These are phyloP conservation scores for Brachionus plicatilis DNA, from an alignment of 1,140 invertebrate genomes.

Conservation along the genomic window DNA sequence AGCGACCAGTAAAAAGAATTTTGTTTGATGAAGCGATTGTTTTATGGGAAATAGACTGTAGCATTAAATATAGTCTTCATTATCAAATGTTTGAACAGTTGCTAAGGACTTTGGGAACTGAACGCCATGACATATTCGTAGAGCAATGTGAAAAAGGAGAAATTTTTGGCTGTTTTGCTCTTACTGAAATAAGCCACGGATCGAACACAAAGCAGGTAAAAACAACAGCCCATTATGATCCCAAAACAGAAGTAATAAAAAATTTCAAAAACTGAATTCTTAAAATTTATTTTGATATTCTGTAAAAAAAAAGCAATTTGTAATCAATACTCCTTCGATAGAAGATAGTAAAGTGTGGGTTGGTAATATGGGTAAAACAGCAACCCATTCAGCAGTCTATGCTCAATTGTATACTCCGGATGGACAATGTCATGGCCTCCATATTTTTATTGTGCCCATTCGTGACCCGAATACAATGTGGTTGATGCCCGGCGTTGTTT, in stretches of 20 bases:
- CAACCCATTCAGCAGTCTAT: slow-evolving; percentile 78
- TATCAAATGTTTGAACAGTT: slow-evolving; percentile 49
- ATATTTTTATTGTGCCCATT: slow-evolving; percentile 75
- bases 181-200: slow-evolving; percentile 88
- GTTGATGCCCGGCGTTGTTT: slow-evolving; percentile 68
- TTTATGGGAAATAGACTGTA: slow-evolving; percentile 66
- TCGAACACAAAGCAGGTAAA: slow-evolving; percentile 83
- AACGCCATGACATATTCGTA: slow-evolving; percentile 67
- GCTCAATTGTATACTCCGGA: slow-evolving; percentile 78
- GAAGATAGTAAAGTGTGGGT: slow-evolving; percentile 93
- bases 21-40: slow-evolving; percentile 59
- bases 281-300: not conserved
- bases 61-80: slow-evolving; percentile 60
- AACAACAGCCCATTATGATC: slow-evolving; percentile 81
- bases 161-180: slow-evolving; percentile 71
- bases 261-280: not conserved
- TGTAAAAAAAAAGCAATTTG: slow-evolving; percentile 64
- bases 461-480: slow-evolving; percentile 69
- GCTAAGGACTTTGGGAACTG: slow-evolving; percentile 61
- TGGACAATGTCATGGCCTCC: slow-evolving; percentile 74
- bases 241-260: slow-evolving; percentile 57
- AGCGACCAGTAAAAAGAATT: slow-evolving; percentile 53
- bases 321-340: slow-evolving; percentile 84
- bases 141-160: slow-evolving; percentile 64
- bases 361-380: slow-evolving; percentile 65